Conservation (phyloP, 2,888 invertebrate species). For the Pharmacophagus antenor region DNA sequence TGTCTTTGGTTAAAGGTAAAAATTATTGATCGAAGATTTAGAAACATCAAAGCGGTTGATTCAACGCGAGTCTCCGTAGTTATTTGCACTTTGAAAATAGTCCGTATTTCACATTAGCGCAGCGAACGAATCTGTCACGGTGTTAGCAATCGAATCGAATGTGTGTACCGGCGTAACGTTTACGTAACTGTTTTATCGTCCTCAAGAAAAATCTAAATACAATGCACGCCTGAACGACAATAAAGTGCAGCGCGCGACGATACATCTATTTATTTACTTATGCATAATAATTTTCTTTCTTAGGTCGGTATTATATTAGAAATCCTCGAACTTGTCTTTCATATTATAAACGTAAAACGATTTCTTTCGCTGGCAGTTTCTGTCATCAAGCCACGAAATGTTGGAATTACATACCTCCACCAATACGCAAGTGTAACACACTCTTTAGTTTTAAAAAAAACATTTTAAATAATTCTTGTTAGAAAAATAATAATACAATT, state of each 20-base stretch:
- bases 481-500: too few relatives aligned
- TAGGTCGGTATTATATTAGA: too few relatives aligned
- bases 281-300: neutral
- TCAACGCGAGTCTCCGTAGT: neutral
- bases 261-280: neutral
- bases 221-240: neutral
- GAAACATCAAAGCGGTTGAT: neutral
- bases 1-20: too few relatives aligned
- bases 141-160: constrained; percentile 21
- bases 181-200: constrained; percentile 20
- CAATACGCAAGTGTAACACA: too few relatives aligned
- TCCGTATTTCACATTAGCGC: constrained; percentile 6
- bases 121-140: constrained; percentile 24
- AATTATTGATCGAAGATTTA: neutral
- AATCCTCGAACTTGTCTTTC: too few relatives aligned
- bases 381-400: too few relatives aligned
- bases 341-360: too few relatives aligned
- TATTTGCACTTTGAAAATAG: neutral
- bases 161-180: constrained; percentile 7
- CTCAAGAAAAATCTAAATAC: constrained; percentile 7
- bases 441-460: too few relatives aligned
- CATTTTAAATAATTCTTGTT: too few relatives aligned
- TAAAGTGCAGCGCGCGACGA: too few relatives aligned
- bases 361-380: too few relatives aligned
- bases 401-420: too few relatives aligned